phyloP scores from a whole-genome alignment of 2,888 invertebrate species.

The Drosophila yooni region DNA sequence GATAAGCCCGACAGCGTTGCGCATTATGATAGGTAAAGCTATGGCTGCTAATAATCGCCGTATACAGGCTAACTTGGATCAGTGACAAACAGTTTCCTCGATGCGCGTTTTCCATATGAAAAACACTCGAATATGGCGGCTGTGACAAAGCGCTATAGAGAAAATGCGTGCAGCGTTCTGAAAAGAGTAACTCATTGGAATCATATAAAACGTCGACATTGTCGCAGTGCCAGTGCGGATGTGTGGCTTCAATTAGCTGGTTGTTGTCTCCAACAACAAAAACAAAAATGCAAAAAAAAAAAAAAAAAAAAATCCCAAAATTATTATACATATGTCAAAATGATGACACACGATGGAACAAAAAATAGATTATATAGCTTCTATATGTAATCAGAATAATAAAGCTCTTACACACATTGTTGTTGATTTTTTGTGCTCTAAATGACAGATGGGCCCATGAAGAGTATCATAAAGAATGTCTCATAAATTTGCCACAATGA shows the following conservation, averaged over 20 bases:
- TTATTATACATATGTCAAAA: conserved; percentile 57
- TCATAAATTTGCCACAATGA: conserved; percentile 5
- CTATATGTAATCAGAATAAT: conserved; percentile 40
- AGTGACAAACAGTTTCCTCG: conserved; percentile 4
- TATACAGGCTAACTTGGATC: conserved; percentile 12
- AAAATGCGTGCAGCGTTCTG: background rate
- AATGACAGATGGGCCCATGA: conserved; percentile 28
- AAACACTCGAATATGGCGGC: conserved; percentile 12
- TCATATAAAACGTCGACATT: conserved; percentile 34
- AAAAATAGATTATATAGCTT: conserved; percentile 28
- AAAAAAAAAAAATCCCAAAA: conserved; percentile 20
- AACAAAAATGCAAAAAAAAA: background rate
- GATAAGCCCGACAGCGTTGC: conserved; percentile 33
- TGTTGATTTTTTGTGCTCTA: conserved; percentile 26
- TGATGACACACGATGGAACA: conserved; percentile 44
- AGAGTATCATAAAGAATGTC: conserved; percentile 24
- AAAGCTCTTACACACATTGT: conserved; percentile 29
- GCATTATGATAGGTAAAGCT: conserved; percentile 22
- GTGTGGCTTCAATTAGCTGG: conserved; percentile 48
- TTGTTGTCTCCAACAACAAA: background rate
- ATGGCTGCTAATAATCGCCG: background rate
- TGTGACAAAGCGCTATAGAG: conserved; percentile 28
- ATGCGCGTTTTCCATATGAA: conserved; percentile 28
- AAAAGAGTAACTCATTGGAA: conserved; percentile 15
- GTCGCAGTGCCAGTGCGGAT: conserved; percentile 36